Conservation (phyloP, 1,140 invertebrate genomes). For the Drosophila watanabei region DNA sequence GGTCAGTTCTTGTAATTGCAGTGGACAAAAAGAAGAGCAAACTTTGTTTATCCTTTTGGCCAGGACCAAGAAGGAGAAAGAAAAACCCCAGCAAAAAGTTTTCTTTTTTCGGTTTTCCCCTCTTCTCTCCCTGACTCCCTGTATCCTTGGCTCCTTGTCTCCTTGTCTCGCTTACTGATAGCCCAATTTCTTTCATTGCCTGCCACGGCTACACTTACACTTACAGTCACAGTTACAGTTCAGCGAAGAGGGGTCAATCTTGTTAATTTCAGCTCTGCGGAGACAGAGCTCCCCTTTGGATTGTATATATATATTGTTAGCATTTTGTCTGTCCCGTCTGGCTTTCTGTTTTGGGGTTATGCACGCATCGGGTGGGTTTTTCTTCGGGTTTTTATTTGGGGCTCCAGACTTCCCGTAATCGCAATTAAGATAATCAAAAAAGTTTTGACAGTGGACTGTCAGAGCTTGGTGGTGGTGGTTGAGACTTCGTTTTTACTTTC, state of each 20-base stretch:
- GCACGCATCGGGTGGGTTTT: slow-evolving; percentile 43
- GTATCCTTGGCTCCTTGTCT: too few species aligned
- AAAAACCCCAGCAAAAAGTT: slow-evolving; percentile 5
- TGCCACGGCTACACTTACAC: slow-evolving; percentile 18
- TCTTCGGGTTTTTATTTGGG: slow-evolving; percentile 2
- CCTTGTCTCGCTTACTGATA: slow-evolving; percentile 44
- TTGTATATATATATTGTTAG: slow-evolving; percentile 61
- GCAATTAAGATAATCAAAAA: slow-evolving; percentile 85
- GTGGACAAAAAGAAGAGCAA: slow-evolving; percentile 59
- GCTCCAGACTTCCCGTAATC: slow-evolving; percentile 57
- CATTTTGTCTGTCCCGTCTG: slow-evolving; percentile 47
- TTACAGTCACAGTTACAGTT: slow-evolving; percentile 22
- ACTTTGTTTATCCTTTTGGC: slow-evolving; percentile 47
- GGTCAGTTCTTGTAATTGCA: slow-evolving; percentile 61
- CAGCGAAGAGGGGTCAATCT: slow-evolving; percentile 64
- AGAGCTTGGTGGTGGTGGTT: slow-evolving; percentile 17
- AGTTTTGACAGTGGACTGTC: slow-evolving; percentile 81
- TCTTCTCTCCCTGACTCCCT: not conserved
- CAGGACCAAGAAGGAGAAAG: not conserved
- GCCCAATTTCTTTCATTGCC: slow-evolving; percentile 80
- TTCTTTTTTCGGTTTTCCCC: slow-evolving; percentile 14
- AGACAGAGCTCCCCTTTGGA: slow-evolving; percentile 27
- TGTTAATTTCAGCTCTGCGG: slow-evolving; percentile 71
- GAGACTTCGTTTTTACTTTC: slow-evolving; percentile 70
- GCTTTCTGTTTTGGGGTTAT: slow-evolving; percentile 55